A percentile compares a stretch with the other conserved stretches of the same genome.
Conservation (phyloP, 1,140 invertebrate genomes). For the Papilio dardanus region DNA sequence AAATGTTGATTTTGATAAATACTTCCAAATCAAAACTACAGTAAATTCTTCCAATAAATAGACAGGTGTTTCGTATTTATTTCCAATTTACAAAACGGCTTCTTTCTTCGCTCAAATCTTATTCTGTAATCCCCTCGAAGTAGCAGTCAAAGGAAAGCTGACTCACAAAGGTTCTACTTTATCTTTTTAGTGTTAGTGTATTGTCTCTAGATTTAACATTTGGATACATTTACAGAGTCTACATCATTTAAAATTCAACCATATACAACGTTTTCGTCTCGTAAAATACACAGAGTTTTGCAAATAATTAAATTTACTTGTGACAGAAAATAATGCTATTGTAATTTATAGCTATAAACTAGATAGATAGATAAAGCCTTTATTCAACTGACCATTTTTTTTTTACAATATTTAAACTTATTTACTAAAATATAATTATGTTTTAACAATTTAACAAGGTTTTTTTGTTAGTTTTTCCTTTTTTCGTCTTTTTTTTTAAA, state of each 20-base stretch:
- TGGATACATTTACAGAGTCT: too few species aligned
- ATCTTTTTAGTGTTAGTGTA: constrained; percentile 18
- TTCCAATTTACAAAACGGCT: constrained; percentile 14
- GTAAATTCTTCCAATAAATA: constrained; percentile 11
- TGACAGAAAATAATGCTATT: too few species aligned
- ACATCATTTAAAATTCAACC: neutral
- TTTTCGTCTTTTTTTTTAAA: too few species aligned
- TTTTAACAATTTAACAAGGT: too few species aligned
- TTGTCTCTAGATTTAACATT: neutral
- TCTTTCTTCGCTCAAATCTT: constrained; percentile 12
- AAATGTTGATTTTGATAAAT: neutral
- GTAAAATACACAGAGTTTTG: neutral
- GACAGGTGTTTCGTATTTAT: constrained; percentile 13
- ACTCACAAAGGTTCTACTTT: constrained; percentile 10
- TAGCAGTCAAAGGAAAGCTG: constrained; percentile 21
- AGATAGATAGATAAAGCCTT: too few species aligned
- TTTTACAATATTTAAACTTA: too few species aligned
- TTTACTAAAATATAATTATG: too few species aligned
- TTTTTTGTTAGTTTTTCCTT: too few species aligned
- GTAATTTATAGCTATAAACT: too few species aligned
- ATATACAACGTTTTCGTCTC: neutral
- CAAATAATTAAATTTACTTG: too few species aligned
- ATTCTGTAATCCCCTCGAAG: neutral
- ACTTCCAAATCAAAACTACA: neutral
- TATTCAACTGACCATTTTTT: too few species aligned